These are phyloP conservation scores for Andrena bucephala DNA, from an alignment of 2,888 invertebrate species.

Conservation along the genomic window DNA sequence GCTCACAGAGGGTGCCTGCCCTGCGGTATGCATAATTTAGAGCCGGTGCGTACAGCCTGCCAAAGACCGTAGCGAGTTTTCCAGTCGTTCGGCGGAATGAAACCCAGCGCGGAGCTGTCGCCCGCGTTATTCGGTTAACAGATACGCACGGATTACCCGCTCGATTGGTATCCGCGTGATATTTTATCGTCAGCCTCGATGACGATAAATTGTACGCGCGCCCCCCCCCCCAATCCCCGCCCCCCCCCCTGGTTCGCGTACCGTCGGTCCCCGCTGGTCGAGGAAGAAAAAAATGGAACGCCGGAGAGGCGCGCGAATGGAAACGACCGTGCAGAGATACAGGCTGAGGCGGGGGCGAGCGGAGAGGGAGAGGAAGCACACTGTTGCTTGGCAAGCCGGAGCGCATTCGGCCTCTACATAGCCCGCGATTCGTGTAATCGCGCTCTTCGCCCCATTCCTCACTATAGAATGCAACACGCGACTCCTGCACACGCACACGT, in stretches of 20 bases:
- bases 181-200: neutral
- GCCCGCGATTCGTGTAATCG: conserved; percentile 73
- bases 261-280: conserved; percentile 3
- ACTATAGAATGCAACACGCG: conserved; percentile 57
- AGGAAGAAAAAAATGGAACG: conserved; percentile 28
- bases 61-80: too few relatives aligned
- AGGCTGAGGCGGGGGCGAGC: neutral
- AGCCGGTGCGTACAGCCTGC: too few relatives aligned
- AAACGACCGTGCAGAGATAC: conserved; percentile 12
- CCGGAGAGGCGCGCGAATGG: conserved; percentile 6
- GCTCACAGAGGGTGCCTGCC: too few relatives aligned
- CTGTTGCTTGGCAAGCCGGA: conserved; percentile 65
- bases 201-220: conserved; percentile 28
- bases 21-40: too few relatives aligned
- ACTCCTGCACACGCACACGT: conserved; percentile 39
- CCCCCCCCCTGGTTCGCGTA: neutral
- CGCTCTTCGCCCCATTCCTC: conserved; percentile 68
- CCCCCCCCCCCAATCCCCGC: too few relatives aligned
- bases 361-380: conserved; percentile 49
- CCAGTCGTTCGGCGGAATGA: too few relatives aligned
- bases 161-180: neutral
- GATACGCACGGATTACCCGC: too few relatives aligned
- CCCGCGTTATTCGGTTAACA: too few relatives aligned
- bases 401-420: conserved; percentile 63
- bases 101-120: too few relatives aligned